Conservation (phyloP, 2,797 vertebrate genomes). For the Thalassophryne amazonica region DNA sequence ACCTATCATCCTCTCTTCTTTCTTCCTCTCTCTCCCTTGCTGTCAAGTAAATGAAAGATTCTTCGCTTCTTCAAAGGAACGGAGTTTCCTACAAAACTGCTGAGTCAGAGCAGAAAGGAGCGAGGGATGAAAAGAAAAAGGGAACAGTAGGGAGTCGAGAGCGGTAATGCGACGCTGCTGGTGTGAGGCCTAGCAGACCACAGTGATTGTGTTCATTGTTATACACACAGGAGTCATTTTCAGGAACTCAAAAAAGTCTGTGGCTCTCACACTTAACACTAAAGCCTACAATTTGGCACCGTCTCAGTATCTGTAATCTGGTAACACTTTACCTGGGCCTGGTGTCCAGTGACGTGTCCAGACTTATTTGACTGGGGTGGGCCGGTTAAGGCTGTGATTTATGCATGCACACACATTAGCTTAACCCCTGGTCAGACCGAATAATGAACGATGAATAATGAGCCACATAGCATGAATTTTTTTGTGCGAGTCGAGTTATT, state of each 20-base stretch:
- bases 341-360: too few species aligned
- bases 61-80: slow-evolving; percentile 80
- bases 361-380: too few species aligned
- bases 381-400: too few species aligned
- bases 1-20: slow-evolving; percentile 72
- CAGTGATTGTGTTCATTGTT: slow-evolving; percentile 68
- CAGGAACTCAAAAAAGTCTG: slow-evolving; percentile 47
- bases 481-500: too few species aligned
- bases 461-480: too few species aligned
- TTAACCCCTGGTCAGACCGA: too few species aligned
- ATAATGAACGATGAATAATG: too few species aligned
- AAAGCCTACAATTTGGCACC: slow-evolving; percentile 48
- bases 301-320: slow-evolving; percentile 56
- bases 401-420: too few species aligned
- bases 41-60: slow-evolving; percentile 85
- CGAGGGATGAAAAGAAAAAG: slow-evolving; percentile 69
- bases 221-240: slow-evolving; percentile 62
- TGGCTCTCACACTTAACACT: slow-evolving; percentile 50
- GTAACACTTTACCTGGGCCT: slow-evolving; percentile 61
- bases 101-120: slow-evolving; percentile 79
- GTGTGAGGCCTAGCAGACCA: slow-evolving; percentile 68
- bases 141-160: slow-evolving; percentile 62
- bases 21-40: slow-evolving; percentile 67
- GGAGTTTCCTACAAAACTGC: slow-evolving; percentile 82
- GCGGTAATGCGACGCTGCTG: slow-evolving; percentile 59